A percentile compares a stretch with the other conserved stretches of the same genome.
phyloP scores from a whole-genome alignment of 2,888 invertebrate genomes.

The Meiosimyza platycephala region DNA sequence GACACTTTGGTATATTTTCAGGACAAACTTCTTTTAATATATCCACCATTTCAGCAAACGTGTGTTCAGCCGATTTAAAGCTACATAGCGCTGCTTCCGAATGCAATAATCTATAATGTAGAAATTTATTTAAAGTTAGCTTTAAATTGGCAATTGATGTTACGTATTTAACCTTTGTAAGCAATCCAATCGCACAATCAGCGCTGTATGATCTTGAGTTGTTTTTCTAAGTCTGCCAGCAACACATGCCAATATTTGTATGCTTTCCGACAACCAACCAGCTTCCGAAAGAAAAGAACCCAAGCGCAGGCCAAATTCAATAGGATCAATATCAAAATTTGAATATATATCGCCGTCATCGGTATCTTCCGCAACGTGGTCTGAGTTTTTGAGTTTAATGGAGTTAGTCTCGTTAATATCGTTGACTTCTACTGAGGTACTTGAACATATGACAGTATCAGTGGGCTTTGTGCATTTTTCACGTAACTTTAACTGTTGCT shows the following conservation, averaged over 20 bases:
- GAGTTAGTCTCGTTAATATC: slow-evolving; percentile 12
- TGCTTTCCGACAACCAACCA: slow-evolving; percentile 86
- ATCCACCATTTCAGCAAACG: slow-evolving; percentile 72
- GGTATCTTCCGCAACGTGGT: slow-evolving; percentile 17
- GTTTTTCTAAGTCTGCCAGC: slow-evolving; percentile 73
- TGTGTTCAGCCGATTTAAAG: slow-evolving; percentile 81
- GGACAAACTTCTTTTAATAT: slow-evolving; percentile 69
- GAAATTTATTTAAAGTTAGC: neutral
- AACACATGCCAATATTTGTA: slow-evolving; percentile 77
- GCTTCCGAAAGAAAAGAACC: slow-evolving; percentile 89
- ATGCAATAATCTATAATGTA: slow-evolving; percentile 76
- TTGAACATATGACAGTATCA: neutral
- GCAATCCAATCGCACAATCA: slow-evolving; percentile 82
- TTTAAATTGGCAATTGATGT: neutral
- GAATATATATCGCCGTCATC: slow-evolving; percentile 29
- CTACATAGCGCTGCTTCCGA: slow-evolving; percentile 86
- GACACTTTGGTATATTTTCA: slow-evolving; percentile 66
- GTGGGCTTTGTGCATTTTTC: neutral
- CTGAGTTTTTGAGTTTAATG: neutral
- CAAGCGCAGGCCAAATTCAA: slow-evolving; percentile 65
- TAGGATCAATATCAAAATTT: slow-evolving; percentile 51
- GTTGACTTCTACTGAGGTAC: neutral
- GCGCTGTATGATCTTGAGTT: slow-evolving; percentile 70
- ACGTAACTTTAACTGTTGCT: neutral
- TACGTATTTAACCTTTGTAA: slow-evolving; percentile 77